Base-by-base conservation (phyloP, 2,888 invertebrate species). In the Melikaiella ostensackeni region DNA sequence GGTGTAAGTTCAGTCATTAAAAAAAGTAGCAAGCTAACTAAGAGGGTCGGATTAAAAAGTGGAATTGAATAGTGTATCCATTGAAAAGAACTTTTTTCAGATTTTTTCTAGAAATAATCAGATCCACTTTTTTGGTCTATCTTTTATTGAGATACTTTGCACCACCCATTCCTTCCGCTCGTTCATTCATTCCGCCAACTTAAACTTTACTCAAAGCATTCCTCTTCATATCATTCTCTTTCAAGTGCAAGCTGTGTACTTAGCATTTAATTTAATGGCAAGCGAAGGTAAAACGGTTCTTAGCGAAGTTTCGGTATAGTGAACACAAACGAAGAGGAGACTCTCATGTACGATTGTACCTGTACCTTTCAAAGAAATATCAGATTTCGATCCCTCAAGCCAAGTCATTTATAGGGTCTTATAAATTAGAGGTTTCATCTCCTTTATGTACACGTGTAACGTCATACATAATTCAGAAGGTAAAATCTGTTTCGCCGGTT, bases 211-310 rank as follows among this genome's bases (percentile, higher is more conserved):
- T 70, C 30, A 70, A 70, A 30, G 42, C 70, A 70, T n/a, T 70
- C 30, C 50, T 70, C 50, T 50, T 50, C 50, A 33, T 33, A 50
- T n/a, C 30, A 70, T 70, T 70, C 70, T 70, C 50, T 70, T 50
- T 70, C 70, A 50, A 70, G 70, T 70, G 70, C 70, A 70, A 70
- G 70, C 70, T 70, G 70, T 70, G 70, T 70, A 70, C 33, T 70
- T 70, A 46, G 70, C 70, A 70, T 50, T 70, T 50, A 70, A 70
- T 70, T 70, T 50, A 70, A 50, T 70, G 50, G 70, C 50, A 70
- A 70, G 70, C 70, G 30, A 70, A 70, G 70, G 70, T 50, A 50
- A 66, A 66, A 70, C 50, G 46, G 70, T 70, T 70, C 46, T 70
- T n/a, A 50, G 30, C 70, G 5, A 70, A 70, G 46, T 70, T 70